phyloP scores from a whole-genome alignment of 2,113 vertebrate species.

The Rissa tridactyla region DNA sequence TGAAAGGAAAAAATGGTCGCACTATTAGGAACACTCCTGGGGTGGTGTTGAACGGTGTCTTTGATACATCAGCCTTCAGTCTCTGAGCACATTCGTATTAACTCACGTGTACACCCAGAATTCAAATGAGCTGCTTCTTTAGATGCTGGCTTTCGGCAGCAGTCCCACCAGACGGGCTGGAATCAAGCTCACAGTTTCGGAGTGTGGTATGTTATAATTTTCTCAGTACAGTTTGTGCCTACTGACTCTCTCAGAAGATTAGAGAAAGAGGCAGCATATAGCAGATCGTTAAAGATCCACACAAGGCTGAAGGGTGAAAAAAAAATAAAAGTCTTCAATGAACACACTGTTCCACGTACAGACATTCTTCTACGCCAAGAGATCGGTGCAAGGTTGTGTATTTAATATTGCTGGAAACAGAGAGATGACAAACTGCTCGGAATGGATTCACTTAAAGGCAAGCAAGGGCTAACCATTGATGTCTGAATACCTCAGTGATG shows the following conservation, averaged over 20 bases:
- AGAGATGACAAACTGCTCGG: constrained; percentile 54
- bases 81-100: constrained; percentile 72
- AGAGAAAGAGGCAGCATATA: constrained; percentile 44
- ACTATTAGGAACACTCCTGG: constrained; percentile 74
- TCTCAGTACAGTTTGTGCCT: constrained; percentile 67
- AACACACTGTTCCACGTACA: constrained; percentile 39
- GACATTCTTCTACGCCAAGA: constrained; percentile 34
- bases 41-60: constrained; percentile 69
- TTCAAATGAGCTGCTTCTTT: constrained; percentile 75
- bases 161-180: constrained; percentile 63
- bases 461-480: constrained; percentile 12
- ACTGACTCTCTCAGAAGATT: constrained; percentile 72
- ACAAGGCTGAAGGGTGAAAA: constrained; percentile 45
- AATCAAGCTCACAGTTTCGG: constrained; percentile 67
- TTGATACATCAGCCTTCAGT: constrained; percentile 75
- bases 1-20: constrained; percentile 66
- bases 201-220: constrained; percentile 63
- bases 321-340: constrained; percentile 14
- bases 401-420: constrained; percentile 64
- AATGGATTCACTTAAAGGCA: constrained; percentile 47
- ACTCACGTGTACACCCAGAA: constrained; percentile 72
- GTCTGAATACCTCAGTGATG: neutral
- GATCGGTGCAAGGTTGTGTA: constrained; percentile 34
- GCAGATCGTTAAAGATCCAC: constrained; percentile 61
- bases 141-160: constrained; percentile 70